Evolutionary conservation across 1,140 invertebrate genomes (phyloP).

Genomic region (Lamellibrachia luymesi): DNA sequence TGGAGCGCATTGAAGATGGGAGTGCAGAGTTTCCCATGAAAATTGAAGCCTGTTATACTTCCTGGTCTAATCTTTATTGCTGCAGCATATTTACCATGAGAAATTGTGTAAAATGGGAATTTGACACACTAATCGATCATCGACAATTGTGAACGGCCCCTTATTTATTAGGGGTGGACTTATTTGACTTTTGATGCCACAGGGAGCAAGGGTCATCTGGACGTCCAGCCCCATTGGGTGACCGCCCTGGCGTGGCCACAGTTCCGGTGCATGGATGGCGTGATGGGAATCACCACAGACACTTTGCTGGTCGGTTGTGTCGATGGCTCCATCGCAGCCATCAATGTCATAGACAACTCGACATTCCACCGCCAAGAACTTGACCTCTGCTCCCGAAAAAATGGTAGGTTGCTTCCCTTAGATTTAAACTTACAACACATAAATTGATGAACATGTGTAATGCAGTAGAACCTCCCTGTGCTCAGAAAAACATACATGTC

Average conservation of each 20-base stretch:
- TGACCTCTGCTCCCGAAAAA: conserved; percentile 53
- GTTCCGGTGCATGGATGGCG: conserved; percentile 44
- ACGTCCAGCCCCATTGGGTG: conserved; percentile 52
- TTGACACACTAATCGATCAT: too few relatives aligned
- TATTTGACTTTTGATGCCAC: conserved; percentile 19
- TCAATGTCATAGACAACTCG: conserved; percentile 48
- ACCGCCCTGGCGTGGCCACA: conserved; percentile 61
- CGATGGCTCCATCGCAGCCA: conserved; percentile 59
- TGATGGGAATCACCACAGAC: conserved; percentile 52
- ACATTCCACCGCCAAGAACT: conserved; percentile 55
- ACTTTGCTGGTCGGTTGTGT: conserved; percentile 61
- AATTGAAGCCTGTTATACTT: too few relatives aligned
- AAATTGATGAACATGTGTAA: too few relatives aligned
- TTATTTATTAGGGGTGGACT: not conserved
- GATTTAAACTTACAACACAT: too few relatives aligned
- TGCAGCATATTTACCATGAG: too few relatives aligned
- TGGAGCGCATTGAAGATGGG: too few relatives aligned
- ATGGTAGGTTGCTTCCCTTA: conserved; percentile 47
- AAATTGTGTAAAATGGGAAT: too few relatives aligned
- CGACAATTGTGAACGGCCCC: too few relatives aligned
- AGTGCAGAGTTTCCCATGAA: too few relatives aligned
- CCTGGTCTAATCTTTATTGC: too few relatives aligned
- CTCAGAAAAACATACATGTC: too few relatives aligned
- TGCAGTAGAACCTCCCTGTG: too few relatives aligned
- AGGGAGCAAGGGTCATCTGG: conserved; percentile 55